Conservation (phyloP, 2,888 invertebrate genomes). For the Plagodis pulveraria region DNA sequence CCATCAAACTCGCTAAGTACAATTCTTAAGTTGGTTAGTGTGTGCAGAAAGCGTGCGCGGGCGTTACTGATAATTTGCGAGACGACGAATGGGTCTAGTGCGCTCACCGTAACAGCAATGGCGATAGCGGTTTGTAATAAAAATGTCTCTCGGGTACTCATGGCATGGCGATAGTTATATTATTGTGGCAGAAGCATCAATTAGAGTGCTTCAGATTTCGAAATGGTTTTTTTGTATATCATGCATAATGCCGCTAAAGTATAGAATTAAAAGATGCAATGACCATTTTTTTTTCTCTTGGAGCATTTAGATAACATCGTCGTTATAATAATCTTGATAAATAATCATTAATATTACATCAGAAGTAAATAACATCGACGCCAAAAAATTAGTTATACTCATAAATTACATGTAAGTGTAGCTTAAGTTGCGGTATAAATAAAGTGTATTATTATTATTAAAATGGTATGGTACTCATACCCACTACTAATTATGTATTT, state of each 20-base stretch:
- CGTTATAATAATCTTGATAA: not conserved
- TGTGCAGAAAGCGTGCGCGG: slow-evolving; percentile 82
- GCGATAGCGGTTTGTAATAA: slow-evolving; percentile 53
- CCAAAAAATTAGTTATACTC: too few species aligned
- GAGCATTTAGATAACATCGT: too few species aligned
- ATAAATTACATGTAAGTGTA: too few species aligned
- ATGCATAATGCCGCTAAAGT: too few species aligned
- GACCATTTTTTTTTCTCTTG: too few species aligned
- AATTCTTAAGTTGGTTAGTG: slow-evolving; percentile 70
- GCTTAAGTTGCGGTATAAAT: too few species aligned
- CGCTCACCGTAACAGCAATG: slow-evolving; percentile 64
- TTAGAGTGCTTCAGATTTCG: not conserved
- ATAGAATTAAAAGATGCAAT: too few species aligned
- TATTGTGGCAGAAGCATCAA: slow-evolving; percentile 16
- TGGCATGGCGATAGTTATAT: slow-evolving; percentile 24
- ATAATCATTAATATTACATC: not conserved
- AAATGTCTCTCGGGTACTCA: slow-evolving; percentile 41
- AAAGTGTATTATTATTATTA: too few species aligned
- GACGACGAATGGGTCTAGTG: slow-evolving; percentile 55
- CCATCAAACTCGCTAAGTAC: slow-evolving; percentile 66
- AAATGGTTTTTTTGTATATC: too few species aligned
- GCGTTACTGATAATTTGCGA: slow-evolving; percentile 75
- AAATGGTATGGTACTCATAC: slow-evolving; percentile 1
- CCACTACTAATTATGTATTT: slow-evolving; percentile 35
- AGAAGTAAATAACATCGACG: not conserved